Conservation (phyloP, 2,888 invertebrate species). For the Nycteola revayana region DNA sequence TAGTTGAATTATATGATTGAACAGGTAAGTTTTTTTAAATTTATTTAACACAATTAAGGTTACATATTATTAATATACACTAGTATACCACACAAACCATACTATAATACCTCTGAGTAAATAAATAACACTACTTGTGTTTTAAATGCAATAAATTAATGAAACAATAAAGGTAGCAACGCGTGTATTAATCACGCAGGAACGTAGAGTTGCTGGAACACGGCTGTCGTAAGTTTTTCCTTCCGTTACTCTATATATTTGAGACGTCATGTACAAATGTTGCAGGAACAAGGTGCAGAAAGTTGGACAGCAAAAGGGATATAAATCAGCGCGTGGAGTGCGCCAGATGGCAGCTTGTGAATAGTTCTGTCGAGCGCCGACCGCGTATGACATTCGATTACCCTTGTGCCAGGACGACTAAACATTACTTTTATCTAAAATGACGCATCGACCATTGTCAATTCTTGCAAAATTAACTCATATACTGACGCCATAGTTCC, state of each 20-base stretch:
- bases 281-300: slow-evolving; percentile 74
- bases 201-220: not conserved
- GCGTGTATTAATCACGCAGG: not conserved
- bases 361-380: slow-evolving; percentile 65
- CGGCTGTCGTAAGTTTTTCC: slow-evolving; percentile 37
- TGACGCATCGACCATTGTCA: too few relatives aligned
- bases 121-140: not conserved
- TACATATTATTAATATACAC: too few relatives aligned
- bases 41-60: too few relatives aligned
- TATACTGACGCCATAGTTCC: not conserved
- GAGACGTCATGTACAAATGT: slow-evolving; percentile 73
- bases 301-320: slow-evolving; percentile 68
- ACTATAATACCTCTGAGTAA: too few relatives aligned
- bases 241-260: slow-evolving; percentile 58
- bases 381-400: slow-evolving; percentile 77
- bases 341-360: slow-evolving; percentile 60
- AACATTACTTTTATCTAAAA: not conserved
- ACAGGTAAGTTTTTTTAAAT: too few relatives aligned
- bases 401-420: slow-evolving; percentile 41
- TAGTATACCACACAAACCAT: too few relatives aligned
- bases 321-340: slow-evolving; percentile 68
- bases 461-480: too few relatives aligned
- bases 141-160: too few relatives aligned
- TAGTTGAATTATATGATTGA: too few relatives aligned
- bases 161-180: too few relatives aligned